Conservation (phyloP, 1,140 invertebrate species). For the Tribolium madens region DNA sequence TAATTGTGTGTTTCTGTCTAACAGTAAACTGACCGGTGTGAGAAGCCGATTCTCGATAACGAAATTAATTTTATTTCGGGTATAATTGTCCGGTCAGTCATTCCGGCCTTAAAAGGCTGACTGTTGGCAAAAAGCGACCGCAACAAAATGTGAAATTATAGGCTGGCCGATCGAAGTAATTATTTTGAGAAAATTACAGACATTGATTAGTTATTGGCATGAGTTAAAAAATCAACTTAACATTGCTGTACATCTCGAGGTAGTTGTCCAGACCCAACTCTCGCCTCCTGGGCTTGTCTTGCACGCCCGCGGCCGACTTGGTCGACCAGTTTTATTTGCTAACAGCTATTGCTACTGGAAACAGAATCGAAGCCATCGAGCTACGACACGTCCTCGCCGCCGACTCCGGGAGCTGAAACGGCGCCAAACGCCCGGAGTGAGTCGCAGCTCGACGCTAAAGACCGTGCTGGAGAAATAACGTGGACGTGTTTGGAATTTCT, state of each 20-base stretch:
- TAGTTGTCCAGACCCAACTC: background rate
- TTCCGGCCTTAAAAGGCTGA: conserved; percentile 7
- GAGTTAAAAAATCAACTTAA: conserved; percentile 54
- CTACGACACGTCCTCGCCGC: conserved; percentile 3
- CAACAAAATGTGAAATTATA: conserved; percentile 53
- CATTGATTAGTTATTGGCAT: conserved; percentile 56
- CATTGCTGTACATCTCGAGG: conserved; percentile 48
- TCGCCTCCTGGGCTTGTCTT: background rate
- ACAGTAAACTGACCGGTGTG: too few species aligned
- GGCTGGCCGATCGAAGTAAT: conserved; percentile 48
- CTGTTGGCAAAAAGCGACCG: conserved; percentile 21
- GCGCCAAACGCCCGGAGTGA: background rate
- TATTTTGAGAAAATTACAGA: conserved; percentile 54
- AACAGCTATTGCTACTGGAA: conserved; percentile 61
- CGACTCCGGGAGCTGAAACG: background rate
- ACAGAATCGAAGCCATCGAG: conserved; percentile 40
- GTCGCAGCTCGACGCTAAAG: conserved; percentile 42
- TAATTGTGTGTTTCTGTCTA: too few species aligned
- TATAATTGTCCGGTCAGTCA: conserved; percentile 1
- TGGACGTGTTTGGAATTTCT: conserved; percentile 59
- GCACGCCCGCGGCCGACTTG: conserved; percentile 35
- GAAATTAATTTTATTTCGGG: conserved; percentile 22
- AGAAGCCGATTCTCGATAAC: background rate
- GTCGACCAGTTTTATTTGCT: conserved; percentile 60
- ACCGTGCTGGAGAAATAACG: conserved; percentile 56